These are phyloP conservation scores for Gobiocypris rarus DNA, from an alignment of 2,113 vertebrate species.

Conservation along the genomic window DNA sequence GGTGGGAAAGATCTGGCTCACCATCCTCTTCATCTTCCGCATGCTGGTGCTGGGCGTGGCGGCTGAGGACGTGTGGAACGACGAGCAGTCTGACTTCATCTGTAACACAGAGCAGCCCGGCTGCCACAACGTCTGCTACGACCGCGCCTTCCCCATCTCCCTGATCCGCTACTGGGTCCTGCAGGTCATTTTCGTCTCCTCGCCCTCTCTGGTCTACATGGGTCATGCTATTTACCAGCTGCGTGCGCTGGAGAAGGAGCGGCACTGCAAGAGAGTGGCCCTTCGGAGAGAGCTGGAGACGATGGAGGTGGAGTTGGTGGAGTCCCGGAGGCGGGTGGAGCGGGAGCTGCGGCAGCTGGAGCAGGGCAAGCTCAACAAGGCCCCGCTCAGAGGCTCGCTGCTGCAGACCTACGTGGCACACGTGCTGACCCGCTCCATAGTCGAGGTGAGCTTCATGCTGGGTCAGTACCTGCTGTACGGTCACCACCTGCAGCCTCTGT, in stretches of 20 bases:
- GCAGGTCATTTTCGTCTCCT: constrained; percentile 90
- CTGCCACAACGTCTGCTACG: constrained; percentile 88
- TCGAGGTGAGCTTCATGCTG: constrained; percentile 86
- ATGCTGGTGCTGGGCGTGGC: constrained; percentile 88
- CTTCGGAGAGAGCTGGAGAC: constrained; percentile 81
- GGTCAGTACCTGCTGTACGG: constrained; percentile 86
- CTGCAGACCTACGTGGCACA: constrained; percentile 85
- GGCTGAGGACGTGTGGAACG: constrained; percentile 90
- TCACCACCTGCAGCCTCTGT: constrained; percentile 80
- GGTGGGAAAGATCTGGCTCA: constrained; percentile 91
- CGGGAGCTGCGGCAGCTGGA: constrained; percentile 83
- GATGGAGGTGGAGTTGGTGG: constrained; percentile 73
- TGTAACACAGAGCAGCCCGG: constrained; percentile 90
- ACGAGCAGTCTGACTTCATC: constrained; percentile 89
- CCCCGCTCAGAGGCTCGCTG: constrained; percentile 82
- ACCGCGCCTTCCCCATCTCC: constrained; percentile 88
- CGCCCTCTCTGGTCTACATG: constrained; percentile 89
- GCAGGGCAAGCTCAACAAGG: constrained; percentile 85
- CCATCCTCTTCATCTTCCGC: constrained; percentile 89
- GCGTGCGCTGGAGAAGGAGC: constrained; percentile 86
- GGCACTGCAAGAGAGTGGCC: constrained; percentile 83
- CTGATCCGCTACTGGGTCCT: constrained; percentile 92
- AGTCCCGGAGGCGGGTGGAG: constrained; percentile 77
- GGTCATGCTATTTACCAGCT: constrained; percentile 87
- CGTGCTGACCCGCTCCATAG: constrained; percentile 81